phyloP scores from a whole-genome alignment of 2,888 invertebrate species.

The Beris morrisii region DNA sequence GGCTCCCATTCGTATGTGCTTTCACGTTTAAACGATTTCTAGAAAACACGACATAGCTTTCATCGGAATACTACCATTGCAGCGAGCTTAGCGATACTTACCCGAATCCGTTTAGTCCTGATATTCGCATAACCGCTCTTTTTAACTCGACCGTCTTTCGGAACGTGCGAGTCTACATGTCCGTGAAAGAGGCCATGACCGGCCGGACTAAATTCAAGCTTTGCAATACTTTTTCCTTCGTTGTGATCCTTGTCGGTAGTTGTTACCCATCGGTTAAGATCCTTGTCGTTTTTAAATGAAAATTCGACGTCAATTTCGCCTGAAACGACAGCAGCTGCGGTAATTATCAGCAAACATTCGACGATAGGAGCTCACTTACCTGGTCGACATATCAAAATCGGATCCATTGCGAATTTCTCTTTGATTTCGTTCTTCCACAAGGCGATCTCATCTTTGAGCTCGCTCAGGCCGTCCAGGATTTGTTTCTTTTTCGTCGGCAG shows the following conservation, averaged over 20 bases:
- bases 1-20: constrained; percentile 71
- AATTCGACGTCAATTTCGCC: constrained; percentile 75
- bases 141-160: constrained; percentile 79
- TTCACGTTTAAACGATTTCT: constrained; percentile 82
- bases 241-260: constrained; percentile 80
- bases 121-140: constrained; percentile 83
- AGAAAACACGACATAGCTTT: constrained; percentile 44
- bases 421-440: constrained; percentile 69
- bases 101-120: constrained; percentile 66
- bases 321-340: constrained; percentile 42
- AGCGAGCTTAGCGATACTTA: constrained; percentile 48
- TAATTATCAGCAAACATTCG: no score
- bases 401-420: constrained; percentile 66
- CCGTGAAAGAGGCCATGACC: constrained; percentile 77
- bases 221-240: constrained; percentile 74
- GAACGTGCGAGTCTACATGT: constrained; percentile 66
- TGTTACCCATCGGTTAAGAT: constrained; percentile 70
- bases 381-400: constrained; percentile 58
- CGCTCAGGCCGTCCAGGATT: constrained; percentile 66
- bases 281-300: constrained; percentile 67
- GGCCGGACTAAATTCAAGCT: constrained; percentile 66
- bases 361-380: constrained; percentile 50
- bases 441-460: constrained; percentile 67
- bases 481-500: constrained; percentile 59
- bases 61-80: neutral